These are phyloP conservation scores for Aptenodytes patagonicus DNA, from an alignment of 2,113 vertebrate genomes.

Conservation along the genomic window DNA sequence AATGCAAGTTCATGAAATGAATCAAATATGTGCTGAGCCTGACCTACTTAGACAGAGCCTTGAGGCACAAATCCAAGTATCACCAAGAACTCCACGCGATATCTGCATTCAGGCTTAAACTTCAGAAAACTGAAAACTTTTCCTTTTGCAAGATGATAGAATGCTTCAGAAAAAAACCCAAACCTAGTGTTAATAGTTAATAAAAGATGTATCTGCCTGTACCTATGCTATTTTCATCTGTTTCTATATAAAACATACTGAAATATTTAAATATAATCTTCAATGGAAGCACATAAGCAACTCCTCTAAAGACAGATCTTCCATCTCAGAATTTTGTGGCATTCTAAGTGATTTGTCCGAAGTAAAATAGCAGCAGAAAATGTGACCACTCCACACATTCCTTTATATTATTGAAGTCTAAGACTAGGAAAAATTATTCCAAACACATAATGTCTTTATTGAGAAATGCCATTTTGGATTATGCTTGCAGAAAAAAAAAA, in stretches of 20 bases:
- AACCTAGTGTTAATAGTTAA: background rate
- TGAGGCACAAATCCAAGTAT: background rate
- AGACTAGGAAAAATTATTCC: background rate
- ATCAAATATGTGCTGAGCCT: background rate
- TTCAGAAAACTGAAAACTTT: background rate
- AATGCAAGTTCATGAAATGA: background rate
- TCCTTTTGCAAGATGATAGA: background rate
- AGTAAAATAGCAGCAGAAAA: background rate
- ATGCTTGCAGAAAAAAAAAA: background rate
- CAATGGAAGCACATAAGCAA: background rate
- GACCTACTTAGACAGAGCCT: background rate
- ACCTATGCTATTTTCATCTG: background rate
- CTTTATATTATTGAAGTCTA: background rate
- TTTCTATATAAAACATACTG: background rate
- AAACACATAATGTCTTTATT: background rate
- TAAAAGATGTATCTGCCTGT: background rate
- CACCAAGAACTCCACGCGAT: rapidly evolving
- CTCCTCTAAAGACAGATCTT: background rate
- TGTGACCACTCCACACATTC: background rate
- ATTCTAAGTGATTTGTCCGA: background rate
- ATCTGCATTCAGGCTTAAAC: background rate
- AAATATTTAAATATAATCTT: background rate
- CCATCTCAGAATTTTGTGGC: background rate
- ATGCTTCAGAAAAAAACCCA: background rate
- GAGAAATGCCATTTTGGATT: background rate